Conservation (phyloP, 1,140 invertebrate species). For the Aporrectodea caliginosa region DNA sequence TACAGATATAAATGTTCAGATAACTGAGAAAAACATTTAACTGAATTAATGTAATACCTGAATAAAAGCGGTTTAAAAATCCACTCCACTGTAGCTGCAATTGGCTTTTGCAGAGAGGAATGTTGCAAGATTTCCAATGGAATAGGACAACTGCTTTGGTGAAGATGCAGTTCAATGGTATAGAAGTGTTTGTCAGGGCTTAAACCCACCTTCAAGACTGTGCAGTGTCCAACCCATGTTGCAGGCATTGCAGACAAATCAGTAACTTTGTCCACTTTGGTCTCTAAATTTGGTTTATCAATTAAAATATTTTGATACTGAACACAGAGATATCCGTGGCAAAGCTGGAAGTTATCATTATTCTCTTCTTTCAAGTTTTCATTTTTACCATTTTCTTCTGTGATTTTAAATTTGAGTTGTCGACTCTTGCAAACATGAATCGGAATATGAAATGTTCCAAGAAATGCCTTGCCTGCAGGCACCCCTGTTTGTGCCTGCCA, state of each 20-base stretch:
- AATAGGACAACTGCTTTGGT: not conserved
- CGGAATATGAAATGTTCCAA: not conserved
- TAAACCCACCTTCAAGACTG: not conserved
- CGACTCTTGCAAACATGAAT: not conserved
- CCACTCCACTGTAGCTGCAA: not conserved
- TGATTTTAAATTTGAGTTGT: not conserved
- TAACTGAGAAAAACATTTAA: no score
- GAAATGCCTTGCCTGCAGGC: not conserved
- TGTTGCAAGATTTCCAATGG: not conserved
- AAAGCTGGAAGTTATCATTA: not conserved
- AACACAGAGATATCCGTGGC: not conserved
- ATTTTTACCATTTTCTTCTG: not conserved
- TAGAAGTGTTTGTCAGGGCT: not conserved
- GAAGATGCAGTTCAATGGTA: not conserved
- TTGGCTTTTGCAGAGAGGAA: not conserved
- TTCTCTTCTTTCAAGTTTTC: no score
- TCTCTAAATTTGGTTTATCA: not conserved
- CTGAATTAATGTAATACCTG: not conserved
- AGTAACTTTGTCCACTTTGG: not conserved
- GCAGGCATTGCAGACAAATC: not conserved
- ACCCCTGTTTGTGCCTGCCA: not conserved
- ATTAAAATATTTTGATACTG: not conserved
- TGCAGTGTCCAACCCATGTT: not conserved
- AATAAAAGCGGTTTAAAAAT: not conserved
- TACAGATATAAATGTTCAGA: no score